Conservation (phyloP, 2,797 vertebrate genomes). For the Pangasius mekongensis region DNA sequence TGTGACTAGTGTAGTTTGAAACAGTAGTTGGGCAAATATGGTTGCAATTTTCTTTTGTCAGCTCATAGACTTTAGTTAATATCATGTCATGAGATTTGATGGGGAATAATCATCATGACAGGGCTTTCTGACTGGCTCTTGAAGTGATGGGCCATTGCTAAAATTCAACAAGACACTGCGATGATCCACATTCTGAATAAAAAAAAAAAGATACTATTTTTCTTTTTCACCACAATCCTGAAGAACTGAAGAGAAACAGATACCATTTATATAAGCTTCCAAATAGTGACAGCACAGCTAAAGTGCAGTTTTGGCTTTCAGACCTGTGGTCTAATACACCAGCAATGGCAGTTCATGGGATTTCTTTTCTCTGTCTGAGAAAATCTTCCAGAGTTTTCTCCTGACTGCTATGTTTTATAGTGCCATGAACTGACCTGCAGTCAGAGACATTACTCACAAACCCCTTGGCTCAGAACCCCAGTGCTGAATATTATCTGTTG, state of each 20-base stretch:
- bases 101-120: constrained; percentile 62
- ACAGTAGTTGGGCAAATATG: constrained; percentile 56
- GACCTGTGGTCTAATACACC: constrained; percentile 64
- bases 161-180: constrained; percentile 56
- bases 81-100: constrained; percentile 66
- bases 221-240: constrained; percentile 50
- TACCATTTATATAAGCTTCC: constrained; percentile 59
- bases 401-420: constrained; percentile 47
- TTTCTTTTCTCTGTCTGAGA: constrained; percentile 47
- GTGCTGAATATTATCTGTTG: constrained; percentile 38
- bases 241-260: constrained; percentile 74
- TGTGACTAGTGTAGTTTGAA: constrained; percentile 50
- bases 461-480: constrained; percentile 39
- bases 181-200: constrained; percentile 24
- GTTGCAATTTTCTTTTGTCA: constrained; percentile 69
- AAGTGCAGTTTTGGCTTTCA: constrained; percentile 76
- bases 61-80: constrained; percentile 53
- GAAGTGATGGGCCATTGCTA: constrained; percentile 46
- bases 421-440: constrained; percentile 46
- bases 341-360: constrained; percentile 52
- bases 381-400: constrained; percentile 47
- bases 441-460: constrained; percentile 60
- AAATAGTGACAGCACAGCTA: constrained; percentile 70
- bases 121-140: constrained; percentile 21
- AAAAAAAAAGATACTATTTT: constrained; percentile 46